Base-by-base conservation (phyloP, 2,888 invertebrate species). In the Drosophila lacicola region DNA sequence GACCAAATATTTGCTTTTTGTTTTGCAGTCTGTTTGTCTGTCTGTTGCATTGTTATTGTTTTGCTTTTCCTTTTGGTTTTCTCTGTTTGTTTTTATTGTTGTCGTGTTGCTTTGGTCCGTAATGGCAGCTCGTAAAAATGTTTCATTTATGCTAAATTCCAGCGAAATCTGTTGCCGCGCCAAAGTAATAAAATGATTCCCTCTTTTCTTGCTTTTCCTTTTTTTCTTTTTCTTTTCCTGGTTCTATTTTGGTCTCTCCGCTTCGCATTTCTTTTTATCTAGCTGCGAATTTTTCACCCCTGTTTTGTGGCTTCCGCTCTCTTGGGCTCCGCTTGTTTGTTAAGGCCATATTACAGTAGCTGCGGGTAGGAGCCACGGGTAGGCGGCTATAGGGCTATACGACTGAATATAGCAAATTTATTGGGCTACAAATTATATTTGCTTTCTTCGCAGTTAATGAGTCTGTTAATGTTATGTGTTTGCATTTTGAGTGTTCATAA, bases 71-170 rank as follows among this genome's bases (percentile, higher is more conserved):
- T 66, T 69, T 63, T 63, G 74, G 73, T 72, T 69, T 45, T 45
- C 37, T 62, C 45, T 70, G 51, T 66, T 78, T 84, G 69, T 64
- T 68, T 69, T 79, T 77, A 74, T 74, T 79, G 80, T 80, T 80
- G 75, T 70, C 75, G 70, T 75, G 80, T 74, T 79, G 70, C 75
- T 64, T 74, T 72, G 68, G 58, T 65, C 76, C 74, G 86, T 85
- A 86, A 86, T 87, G 82, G 75, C 83, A 83, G 88, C 85, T 87
- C 86, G 85, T 86, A 86, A 86, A 86, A 86, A 86, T 86, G 85
- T 86, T 86, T 86, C 85, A 87, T 87, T 86, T 87, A 86, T 86
- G 87, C 85, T 82, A 86, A 86, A 86, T 80, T 86, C 80, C 81
- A 68, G 69, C 77, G 46, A 83, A 86, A 85, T 85, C 86, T 86